Evolutionary conservation across 2,888 invertebrate species (phyloP).

Genomic region (Apomyelois bistriatella): DNA sequence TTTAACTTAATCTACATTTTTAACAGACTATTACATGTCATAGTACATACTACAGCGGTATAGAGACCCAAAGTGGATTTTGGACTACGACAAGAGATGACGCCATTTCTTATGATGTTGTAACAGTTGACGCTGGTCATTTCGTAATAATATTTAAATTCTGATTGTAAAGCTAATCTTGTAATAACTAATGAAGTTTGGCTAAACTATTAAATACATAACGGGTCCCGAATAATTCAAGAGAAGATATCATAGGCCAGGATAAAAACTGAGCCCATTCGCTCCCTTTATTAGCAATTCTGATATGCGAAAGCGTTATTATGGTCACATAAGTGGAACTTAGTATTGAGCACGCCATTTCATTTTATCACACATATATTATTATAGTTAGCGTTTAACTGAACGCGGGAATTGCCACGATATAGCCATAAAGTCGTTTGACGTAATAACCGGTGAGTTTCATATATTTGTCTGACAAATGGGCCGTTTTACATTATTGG

Average conservation of each 20-base stretch:
- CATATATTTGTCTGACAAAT: conserved; percentile 50
- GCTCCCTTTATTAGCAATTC: conserved; percentile 73
- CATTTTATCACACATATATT: conserved; percentile 57
- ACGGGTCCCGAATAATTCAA: background rate
- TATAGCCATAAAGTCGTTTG: conserved; percentile 40
- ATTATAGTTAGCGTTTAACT: conserved; percentile 7
- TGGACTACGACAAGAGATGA: too few species aligned
- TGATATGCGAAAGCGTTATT: conserved; percentile 72
- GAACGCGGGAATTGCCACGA: conserved; percentile 47
- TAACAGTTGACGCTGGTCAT: too few species aligned
- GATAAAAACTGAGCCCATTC: conserved; percentile 21
- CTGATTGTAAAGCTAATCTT: too few species aligned
- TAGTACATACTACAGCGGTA: too few species aligned
- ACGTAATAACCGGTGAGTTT: conserved; percentile 45
- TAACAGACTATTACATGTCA: too few species aligned
- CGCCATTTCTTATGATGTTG: too few species aligned
- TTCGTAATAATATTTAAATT: too few species aligned
- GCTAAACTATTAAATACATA: too few species aligned
- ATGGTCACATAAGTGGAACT: conserved; percentile 65
- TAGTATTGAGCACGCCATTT: conserved; percentile 51
- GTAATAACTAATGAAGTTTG: too few species aligned
- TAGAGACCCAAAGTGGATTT: too few species aligned
- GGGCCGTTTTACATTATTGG: conserved; percentile 39
- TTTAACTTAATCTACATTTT: too few species aligned
- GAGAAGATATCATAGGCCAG: background rate